A percentile compares a stretch with the other conserved stretches of the same genome.
Conservation (phyloP, 2,888 invertebrate genomes). For the Neoitamus cyanurus region DNA sequence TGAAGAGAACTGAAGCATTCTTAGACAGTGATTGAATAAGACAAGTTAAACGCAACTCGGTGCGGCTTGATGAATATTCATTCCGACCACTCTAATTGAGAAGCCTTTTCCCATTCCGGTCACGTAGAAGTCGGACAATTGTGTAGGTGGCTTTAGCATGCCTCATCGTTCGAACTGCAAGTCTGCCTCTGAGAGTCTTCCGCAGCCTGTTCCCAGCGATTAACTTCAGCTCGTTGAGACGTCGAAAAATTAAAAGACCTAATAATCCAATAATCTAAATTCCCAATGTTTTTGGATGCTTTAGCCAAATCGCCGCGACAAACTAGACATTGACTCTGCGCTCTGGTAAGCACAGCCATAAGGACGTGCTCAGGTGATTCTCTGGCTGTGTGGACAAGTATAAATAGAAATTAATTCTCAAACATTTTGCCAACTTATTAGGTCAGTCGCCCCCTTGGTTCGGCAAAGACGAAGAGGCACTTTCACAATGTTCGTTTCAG, state of each 20-base stretch:
- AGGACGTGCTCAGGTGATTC: not conserved
- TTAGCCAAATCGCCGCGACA: not conserved
- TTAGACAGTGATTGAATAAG: conserved; percentile 1
- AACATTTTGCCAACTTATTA: not conserved
- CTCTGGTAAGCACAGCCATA: not conserved
- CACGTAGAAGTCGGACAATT: not conserved
- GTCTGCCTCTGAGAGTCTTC: not conserved
- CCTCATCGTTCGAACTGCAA: not conserved
- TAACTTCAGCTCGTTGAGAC: not conserved
- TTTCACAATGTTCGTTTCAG: not conserved
- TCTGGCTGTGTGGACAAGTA: not conserved
- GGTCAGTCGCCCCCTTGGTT: not conserved
- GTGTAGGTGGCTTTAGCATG: not conserved
- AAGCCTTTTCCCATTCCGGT: not conserved
- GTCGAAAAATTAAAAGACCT: not conserved
- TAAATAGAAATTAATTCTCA: not conserved
- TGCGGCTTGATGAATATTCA: not conserved
- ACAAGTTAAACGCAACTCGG: not conserved
- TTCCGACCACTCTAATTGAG: not conserved
- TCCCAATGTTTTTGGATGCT: not conserved
- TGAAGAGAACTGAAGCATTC: not conserved
- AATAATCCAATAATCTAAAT: not conserved
- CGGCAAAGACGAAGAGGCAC: not conserved
- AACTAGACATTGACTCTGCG: not conserved
- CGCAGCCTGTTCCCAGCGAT: not conserved